Conservation (phyloP, 2,797 vertebrate species). For the Rhyacichthys aspro region DNA sequence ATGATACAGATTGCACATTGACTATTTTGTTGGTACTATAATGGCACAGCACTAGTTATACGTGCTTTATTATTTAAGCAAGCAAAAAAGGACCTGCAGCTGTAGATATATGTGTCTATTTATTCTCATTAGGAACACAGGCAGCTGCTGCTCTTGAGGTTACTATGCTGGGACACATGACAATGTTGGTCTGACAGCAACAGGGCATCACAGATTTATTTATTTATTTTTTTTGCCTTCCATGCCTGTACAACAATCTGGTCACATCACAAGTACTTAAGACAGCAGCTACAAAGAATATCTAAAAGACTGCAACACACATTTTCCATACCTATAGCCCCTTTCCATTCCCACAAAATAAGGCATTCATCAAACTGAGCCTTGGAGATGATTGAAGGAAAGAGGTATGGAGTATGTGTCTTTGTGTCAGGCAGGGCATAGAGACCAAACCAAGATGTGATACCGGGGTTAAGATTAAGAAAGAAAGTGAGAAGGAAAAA, state of each 20-base stretch:
- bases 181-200: constrained; percentile 10
- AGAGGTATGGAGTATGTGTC: constrained; percentile 18
- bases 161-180: constrained; percentile 24
- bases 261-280: too few species aligned
- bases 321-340: constrained; percentile 17
- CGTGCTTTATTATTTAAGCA: too few species aligned
- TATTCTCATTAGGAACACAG: constrained; percentile 59
- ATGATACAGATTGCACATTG: too few species aligned
- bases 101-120: constrained; percentile 51
- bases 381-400: constrained; percentile 52
- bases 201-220: background rate
- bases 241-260: too few species aligned
- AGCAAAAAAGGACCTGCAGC: constrained; percentile 29
- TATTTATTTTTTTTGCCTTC: too few species aligned
- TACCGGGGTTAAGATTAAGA: constrained; percentile 30
- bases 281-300: too few species aligned
- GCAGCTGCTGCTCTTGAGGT: constrained; percentile 37
- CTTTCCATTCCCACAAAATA: constrained; percentile 58
- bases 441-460: constrained; percentile 47
- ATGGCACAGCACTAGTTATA: too few species aligned
- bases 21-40: too few species aligned
- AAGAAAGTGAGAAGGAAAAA: constrained; percentile 21
- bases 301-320: too few species aligned
- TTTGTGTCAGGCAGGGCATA: constrained; percentile 28
- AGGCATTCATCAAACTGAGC: constrained; percentile 61